Percentiles rank a stretch among this genome's conserved stretches.
Evolutionary conservation across 2,888 invertebrate species (phyloP).

Genomic region (Conistra vaccinii): DNA sequence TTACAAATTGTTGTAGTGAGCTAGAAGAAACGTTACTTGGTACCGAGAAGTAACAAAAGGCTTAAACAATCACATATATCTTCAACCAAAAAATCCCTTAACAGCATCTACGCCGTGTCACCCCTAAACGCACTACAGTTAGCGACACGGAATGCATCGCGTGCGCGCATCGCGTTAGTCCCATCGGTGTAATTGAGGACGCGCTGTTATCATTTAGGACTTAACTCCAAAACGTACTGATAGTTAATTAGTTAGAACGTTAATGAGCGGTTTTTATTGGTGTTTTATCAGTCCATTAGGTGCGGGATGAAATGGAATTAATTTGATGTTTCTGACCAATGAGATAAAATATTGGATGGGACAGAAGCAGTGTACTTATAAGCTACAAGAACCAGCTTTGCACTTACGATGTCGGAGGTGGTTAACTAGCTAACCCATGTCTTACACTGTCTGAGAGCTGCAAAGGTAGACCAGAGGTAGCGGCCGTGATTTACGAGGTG

Average conservation of each 20-base stretch:
- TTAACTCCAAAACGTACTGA: conserved; percentile 45
- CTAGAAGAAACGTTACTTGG: too few relatives aligned
- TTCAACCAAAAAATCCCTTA: background rate
- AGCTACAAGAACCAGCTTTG: background rate
- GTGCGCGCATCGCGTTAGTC: conserved; percentile 60
- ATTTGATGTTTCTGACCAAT: conserved; percentile 34
- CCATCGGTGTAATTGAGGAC: conserved; percentile 63
- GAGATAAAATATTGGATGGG: background rate
- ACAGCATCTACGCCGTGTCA: conserved; percentile 9
- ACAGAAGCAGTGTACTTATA: background rate
- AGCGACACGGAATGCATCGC: conserved; percentile 67
- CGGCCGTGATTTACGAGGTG: too few relatives aligned
- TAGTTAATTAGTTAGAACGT: conserved; percentile 54
- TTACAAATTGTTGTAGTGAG: too few relatives aligned
- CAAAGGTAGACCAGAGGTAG: too few relatives aligned
- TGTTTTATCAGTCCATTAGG: conserved; percentile 56
- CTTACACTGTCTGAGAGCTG: too few relatives aligned
- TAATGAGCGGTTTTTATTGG: conserved; percentile 50
- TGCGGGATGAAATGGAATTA: conserved; percentile 35
- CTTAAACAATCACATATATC: background rate
- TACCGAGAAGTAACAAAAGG: too few relatives aligned
- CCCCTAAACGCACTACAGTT: conserved; percentile 64
- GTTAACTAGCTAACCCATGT: background rate
- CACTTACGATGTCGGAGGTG: background rate
- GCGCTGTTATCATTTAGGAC: conserved; percentile 59